phyloP scores from a whole-genome alignment of 2,113 vertebrate species.

The Empidonax traillii region DNA sequence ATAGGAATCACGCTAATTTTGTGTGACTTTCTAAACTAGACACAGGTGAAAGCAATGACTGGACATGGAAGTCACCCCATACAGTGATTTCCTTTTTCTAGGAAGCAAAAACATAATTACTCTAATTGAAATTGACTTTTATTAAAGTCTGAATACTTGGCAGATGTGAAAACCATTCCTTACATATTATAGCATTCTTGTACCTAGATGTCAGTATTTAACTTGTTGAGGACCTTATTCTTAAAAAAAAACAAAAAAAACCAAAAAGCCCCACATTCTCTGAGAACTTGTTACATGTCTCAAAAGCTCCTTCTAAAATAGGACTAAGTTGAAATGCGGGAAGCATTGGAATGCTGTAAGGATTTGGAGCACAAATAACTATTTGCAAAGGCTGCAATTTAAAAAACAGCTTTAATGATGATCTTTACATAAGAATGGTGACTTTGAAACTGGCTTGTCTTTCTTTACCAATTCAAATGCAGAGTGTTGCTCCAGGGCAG shows the following conservation, averaged over 20 bases:
- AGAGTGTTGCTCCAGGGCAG: slow-evolving; percentile 14
- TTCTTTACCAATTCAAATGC: neutral
- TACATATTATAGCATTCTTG: neutral
- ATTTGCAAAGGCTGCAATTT: slow-evolving; percentile 21
- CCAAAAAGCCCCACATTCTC: neutral
- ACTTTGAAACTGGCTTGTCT: slow-evolving; percentile 14
- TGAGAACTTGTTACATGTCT: neutral
- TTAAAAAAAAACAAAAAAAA: neutral
- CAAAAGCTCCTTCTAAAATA: neutral
- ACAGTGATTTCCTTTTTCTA: neutral
- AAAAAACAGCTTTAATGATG: slow-evolving; percentile 23
- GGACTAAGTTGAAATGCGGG: neutral
- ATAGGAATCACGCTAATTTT: neutral
- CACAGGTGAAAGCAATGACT: neutral
- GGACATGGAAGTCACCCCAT: neutral
- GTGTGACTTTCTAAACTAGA: neutral
- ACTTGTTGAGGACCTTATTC: neutral
- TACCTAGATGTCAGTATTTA: neutral
- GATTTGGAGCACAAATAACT: neutral
- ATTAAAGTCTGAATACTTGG: neutral
- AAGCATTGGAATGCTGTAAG: neutral
- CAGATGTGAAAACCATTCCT: neutral
- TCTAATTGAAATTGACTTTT: neutral
- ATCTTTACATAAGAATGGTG: neutral
- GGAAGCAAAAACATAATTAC: neutral